These are phyloP conservation scores for Pseudois nayaur DNA, from an alignment of 2,113 vertebrate species.

Conservation along the genomic window DNA sequence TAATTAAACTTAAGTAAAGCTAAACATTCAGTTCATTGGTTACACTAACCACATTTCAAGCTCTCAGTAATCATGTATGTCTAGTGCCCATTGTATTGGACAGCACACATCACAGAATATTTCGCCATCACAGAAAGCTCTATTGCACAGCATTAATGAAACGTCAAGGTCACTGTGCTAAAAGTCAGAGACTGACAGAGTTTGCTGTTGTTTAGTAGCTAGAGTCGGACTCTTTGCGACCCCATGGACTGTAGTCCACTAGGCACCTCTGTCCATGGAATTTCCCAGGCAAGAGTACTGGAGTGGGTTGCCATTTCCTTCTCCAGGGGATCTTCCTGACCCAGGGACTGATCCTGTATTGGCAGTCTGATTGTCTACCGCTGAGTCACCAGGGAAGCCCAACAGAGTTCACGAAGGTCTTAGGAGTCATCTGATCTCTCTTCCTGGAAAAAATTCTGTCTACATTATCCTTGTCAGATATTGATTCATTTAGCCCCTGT, in stretches of 20 bases:
- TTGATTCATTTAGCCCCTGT: not conserved
- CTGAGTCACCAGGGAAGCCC: not conserved
- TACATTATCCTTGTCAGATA: not conserved
- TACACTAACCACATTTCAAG: not conserved
- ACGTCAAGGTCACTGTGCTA: not conserved
- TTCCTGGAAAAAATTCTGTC: not conserved
- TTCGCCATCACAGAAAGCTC: not conserved
- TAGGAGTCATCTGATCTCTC: not conserved
- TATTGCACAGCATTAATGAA: not conserved
- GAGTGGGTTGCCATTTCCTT: not conserved
- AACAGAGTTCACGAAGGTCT: not conserved
- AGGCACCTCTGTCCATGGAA: not conserved
- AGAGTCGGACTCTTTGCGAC: not conserved
- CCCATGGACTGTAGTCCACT: not conserved
- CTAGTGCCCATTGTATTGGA: not conserved
- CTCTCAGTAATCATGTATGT: not conserved
- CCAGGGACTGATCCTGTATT: not conserved
- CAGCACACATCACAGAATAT: not conserved
- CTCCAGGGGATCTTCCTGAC: not conserved
- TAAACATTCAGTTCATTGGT: not conserved
- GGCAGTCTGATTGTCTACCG: not conserved
- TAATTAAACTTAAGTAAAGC: not conserved
- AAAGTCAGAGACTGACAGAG: not conserved
- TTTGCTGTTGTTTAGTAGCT: not conserved
- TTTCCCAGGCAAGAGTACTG: not conserved